Evolutionary conservation across 2,113 vertebrate species (phyloP), one percentile per base, ranked within the genome.

Genomic region (Verasper variegatus): DNA sequence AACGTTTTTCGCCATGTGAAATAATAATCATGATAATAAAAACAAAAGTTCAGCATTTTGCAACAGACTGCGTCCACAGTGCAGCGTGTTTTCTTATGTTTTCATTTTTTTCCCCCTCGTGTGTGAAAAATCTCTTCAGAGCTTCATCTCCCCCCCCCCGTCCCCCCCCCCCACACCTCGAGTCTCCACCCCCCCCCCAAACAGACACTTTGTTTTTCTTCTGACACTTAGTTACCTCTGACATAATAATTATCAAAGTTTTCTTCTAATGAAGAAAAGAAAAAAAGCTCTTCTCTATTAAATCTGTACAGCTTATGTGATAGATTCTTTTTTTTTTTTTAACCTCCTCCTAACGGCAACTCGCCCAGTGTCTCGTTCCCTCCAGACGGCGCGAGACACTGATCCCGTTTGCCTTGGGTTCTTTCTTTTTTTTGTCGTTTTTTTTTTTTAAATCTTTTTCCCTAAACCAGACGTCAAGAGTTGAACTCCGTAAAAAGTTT

Each of bases 191-290:
- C 10, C 31, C 5, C 27, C 59, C n/a, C 17, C 10, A 20, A 93
- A 95, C 94, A 95, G 94, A 97, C 95, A 96, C 20, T 40, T 94
- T 97, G 94, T 94, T 96, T 94, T 95, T 95, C 94, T 96, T 95
- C 95, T 95, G 93, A 94, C 91, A 94, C 92, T 86, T 93, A 91
- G 93, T 96, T 95, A 94, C 92, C 94, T 95, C 92, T 94, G 94
- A 96, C 96, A 95, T 96, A 95, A 95, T 95, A 95, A 88, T 96
- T 95, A 95, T 95, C 95, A 95, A 93, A 93, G 93, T 96, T 96
- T 97, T 98, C 96, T 97, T 97, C 96, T 94, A 96, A 96, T 94
- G 96, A 97, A 97, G 96, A 96, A 96, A 92, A 87, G 64, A 89
- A 91, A 87, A 31, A 92, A 89, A 88, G 76, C 83, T 95, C 93